These are phyloP conservation scores for Indicator maculatus DNA, from an alignment of 2,113 vertebrate species.

Conservation along the genomic window DNA sequence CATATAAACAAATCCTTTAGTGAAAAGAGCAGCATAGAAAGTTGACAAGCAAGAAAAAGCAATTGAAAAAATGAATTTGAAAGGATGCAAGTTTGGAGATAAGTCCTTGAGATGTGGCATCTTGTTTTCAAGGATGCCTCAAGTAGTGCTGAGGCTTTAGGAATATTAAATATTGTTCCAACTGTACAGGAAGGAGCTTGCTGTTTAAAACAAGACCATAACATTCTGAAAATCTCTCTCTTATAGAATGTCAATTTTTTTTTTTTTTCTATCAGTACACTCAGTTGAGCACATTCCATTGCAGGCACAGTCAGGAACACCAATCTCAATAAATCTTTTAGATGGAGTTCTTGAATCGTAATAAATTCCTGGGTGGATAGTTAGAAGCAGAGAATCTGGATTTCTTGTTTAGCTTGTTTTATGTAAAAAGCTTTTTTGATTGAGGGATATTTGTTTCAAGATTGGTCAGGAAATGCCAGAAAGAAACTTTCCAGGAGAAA, in stretches of 20 bases:
- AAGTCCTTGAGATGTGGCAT: conserved; percentile 4
- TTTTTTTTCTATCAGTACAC: neutral
- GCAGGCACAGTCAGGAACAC: neutral
- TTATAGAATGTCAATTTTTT: neutral
- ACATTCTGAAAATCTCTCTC: neutral
- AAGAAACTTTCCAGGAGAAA: neutral
- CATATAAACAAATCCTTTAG: neutral
- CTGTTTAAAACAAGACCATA: neutral
- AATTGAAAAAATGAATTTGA: conserved; percentile 35
- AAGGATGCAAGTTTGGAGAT: neutral
- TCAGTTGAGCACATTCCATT: neutral
- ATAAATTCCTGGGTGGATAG: neutral
- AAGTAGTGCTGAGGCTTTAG: neutral
- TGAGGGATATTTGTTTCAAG: neutral
- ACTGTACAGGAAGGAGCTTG: neutral
- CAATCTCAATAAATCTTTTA: neutral
- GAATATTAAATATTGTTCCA: neutral
- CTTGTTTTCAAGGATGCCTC: neutral
- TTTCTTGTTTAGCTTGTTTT: neutral
- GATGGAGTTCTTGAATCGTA: neutral
- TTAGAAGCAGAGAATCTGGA: neutral
- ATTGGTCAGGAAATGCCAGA: neutral
- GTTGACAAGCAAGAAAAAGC: conserved; percentile 23
- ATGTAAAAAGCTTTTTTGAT: neutral
- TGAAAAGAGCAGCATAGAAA: neutral